Base-by-base conservation (phyloP, 2,113 vertebrate species). In the Cebus imitator region DNA sequence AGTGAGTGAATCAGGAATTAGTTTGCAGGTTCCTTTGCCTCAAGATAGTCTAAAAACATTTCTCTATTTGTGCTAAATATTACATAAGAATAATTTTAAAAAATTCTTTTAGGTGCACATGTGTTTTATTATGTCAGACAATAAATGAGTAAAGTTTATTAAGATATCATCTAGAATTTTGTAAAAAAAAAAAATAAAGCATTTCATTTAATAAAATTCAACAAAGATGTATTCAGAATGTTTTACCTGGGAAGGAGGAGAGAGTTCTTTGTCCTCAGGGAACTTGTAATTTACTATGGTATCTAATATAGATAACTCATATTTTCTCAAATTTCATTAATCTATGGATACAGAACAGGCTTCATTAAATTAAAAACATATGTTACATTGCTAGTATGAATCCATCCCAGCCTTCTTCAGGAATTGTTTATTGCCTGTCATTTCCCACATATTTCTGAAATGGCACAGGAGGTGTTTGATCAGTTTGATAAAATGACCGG, bases 61-160 rank as follows among this genome's bases (percentile, higher is more conserved):
- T 72, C 37, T 87, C 16, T 91, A 81, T 75, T 94, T 96, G 73
- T 91, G 55, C 37, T 96, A 85, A 92, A 87, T 73, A 57, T 75
- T 68, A 78, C 21, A 61, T 70, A 40, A 93, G 23, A 45, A 7
- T 90, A 87, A 97, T 64, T 64, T 32, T 32, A 6, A 50, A 21
- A 57, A 57, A 84, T 86, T 93, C 43, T 80, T 91, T 92, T 64
- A 66, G 21, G 68, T 79, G 20, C 5, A 68, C 0, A 10, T 55
- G 6, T 85, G 3, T 87, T 92, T 79, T 87, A 86, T 37, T 70
- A 57, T 52, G 66, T 91, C n/a, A 55, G 58, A 50, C 16, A 79
- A 58, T n/a, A 81, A n/a, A 25, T 79, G 8, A 82, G 1, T 82
- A 43, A 8, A 12, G 8, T 82, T 91, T 84, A 86, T 85, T 96